These are phyloP conservation scores for Brachyptera putata DNA, from an alignment of 2,888 invertebrate genomes.

Conservation along the genomic window DNA sequence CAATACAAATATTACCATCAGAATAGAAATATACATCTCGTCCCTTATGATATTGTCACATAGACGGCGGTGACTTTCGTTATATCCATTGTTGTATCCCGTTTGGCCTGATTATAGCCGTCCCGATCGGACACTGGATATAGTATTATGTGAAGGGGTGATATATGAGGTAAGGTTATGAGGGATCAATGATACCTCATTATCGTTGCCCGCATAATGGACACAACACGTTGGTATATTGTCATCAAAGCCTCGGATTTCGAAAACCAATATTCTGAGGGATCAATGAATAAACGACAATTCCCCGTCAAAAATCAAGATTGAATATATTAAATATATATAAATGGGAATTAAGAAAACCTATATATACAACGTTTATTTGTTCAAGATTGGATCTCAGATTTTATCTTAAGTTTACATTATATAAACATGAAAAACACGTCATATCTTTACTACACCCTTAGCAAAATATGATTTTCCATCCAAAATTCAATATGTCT, in stretches of 20 bases:
- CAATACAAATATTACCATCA: constrained; percentile 18
- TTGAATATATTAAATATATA: no score
- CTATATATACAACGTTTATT: no score
- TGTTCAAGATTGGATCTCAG: background rate
- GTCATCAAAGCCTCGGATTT: no score
- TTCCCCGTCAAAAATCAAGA: no score
- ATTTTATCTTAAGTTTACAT: no score
- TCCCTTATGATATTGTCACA: background rate
- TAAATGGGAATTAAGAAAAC: no score
- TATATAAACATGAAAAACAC: no score
- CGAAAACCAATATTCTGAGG: no score
- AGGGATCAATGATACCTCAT: constrained; percentile 13
- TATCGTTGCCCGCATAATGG: constrained; percentile 12
- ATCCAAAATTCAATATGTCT: background rate
- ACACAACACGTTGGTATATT: no score
- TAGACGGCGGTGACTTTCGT: background rate
- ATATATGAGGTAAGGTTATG: constrained; percentile 8
- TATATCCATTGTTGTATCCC: background rate
- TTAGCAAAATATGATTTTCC: constrained; percentile 1
- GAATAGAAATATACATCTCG: constrained; percentile 12
- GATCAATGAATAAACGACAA: no score
- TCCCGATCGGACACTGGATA: background rate
- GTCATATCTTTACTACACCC: no score
- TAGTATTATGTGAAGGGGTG: no score
- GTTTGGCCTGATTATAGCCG: background rate